These are phyloP conservation scores for Mechanitis messenoides DNA, from an alignment of 2,888 invertebrate species.

Conservation along the genomic window DNA sequence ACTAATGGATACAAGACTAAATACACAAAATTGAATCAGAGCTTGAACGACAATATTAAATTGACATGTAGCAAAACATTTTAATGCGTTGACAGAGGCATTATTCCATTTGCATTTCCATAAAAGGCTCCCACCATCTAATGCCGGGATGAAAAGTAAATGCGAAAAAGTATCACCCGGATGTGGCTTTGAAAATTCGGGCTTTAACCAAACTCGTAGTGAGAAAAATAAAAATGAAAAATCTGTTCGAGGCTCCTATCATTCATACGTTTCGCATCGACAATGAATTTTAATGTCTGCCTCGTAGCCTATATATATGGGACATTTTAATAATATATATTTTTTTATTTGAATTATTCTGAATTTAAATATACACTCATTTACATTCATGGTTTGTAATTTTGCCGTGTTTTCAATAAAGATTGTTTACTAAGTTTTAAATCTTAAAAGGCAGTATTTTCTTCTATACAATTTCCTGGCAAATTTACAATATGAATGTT, in stretches of 20 bases:
- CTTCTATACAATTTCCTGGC: no score
- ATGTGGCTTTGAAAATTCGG: slow-evolving; percentile 27
- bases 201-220: slow-evolving; percentile 27
- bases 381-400: no score
- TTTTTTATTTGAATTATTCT: no score
- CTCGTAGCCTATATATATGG: slow-evolving; percentile 26
- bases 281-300: slow-evolving; percentile 22
- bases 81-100: not conserved
- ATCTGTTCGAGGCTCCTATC: slow-evolving; percentile 15
- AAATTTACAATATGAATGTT: no score
- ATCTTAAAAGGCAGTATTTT: no score
- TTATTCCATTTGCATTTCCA: not conserved
- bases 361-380: no score
- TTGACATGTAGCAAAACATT: not conserved
- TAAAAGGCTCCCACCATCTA: not conserved
- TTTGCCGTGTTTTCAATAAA: no score
- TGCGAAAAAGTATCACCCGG: slow-evolving; percentile 13
- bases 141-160: not conserved
- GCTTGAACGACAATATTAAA: not conserved
- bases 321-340: not conserved
- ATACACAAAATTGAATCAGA: no score
- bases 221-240: slow-evolving; percentile 33
- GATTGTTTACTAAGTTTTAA: no score
- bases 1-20: no score
- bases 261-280: slow-evolving; percentile 18